Evolutionary conservation across 2,888 invertebrate species (phyloP).

Genomic region (Acrobasis consociella): DNA sequence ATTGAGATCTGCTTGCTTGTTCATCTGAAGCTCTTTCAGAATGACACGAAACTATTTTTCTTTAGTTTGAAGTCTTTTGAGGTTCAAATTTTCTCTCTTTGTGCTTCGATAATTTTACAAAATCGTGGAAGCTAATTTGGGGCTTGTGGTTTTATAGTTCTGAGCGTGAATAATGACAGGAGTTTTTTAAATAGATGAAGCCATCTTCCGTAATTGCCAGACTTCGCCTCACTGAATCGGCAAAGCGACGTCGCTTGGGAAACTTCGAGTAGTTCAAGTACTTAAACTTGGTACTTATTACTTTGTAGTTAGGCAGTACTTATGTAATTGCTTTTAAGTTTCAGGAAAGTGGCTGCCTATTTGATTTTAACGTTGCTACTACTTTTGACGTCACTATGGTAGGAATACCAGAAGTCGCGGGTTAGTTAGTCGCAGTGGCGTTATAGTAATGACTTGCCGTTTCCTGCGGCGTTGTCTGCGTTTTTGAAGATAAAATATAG

Average conservation of each 20-base stretch:
- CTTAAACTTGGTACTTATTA: slow-evolving; percentile 3
- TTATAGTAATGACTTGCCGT: too few species aligned
- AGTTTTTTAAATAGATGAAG: background rate
- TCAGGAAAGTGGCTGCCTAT: background rate
- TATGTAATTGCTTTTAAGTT: slow-evolving; percentile 15
- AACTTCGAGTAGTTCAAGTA: background rate
- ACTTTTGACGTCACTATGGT: background rate
- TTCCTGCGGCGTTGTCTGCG: too few species aligned
- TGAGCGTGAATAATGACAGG: background rate
- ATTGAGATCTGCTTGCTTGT: background rate
- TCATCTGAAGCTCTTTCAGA: too few species aligned
- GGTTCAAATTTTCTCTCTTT: background rate
- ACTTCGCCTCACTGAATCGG: slow-evolving; percentile 7
- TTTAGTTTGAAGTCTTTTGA: background rate
- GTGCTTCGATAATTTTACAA: background rate
- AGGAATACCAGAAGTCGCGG: too few species aligned
- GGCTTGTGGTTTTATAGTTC: background rate
- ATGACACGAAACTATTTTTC: too few species aligned
- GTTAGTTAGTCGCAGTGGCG: too few species aligned
- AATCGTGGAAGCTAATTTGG: background rate
- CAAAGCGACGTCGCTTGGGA: background rate
- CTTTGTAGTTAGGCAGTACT: slow-evolving; percentile 8
- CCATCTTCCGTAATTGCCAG: slow-evolving; percentile 9
- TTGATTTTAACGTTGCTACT: background rate
- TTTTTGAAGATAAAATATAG: too few species aligned